A percentile compares a stretch with the other conserved stretches of the same genome.
These are phyloP conservation scores for Sinocyclocheilus rhinocerous DNA, from an alignment of 2,113 vertebrate genomes.

Conservation along the genomic window DNA sequence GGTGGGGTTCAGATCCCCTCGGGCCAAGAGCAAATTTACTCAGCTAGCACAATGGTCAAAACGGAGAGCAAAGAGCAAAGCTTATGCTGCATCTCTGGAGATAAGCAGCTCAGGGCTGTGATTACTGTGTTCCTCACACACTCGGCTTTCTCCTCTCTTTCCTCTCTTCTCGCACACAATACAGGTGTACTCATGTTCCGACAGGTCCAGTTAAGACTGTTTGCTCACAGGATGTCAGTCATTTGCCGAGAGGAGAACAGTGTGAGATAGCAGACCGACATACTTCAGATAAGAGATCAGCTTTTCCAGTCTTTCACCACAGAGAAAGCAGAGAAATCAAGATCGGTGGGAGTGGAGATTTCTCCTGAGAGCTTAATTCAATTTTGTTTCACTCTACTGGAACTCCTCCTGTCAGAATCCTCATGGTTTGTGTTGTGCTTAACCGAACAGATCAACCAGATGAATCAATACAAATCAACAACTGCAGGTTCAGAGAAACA, in stretches of 20 bases:
- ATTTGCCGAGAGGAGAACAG: constrained; percentile 63
- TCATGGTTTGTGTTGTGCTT: constrained; percentile 18
- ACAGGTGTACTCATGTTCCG: constrained; percentile 70
- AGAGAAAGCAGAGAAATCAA: background rate
- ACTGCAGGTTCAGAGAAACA: background rate
- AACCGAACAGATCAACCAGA: constrained; percentile 11
- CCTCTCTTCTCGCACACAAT: constrained; percentile 67
- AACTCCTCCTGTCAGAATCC: too few species aligned
- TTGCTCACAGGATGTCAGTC: constrained; percentile 72
- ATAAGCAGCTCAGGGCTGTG: constrained; percentile 74
- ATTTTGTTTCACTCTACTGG: constrained; percentile 5
- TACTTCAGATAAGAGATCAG: constrained; percentile 53
- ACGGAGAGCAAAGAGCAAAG: constrained; percentile 63
- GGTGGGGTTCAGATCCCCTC: constrained; percentile 59
- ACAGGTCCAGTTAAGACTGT: constrained; percentile 66
- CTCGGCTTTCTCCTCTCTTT: constrained; percentile 63
- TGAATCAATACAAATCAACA: constrained; percentile 27
- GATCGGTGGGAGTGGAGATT: background rate
- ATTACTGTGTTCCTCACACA: constrained; percentile 65
- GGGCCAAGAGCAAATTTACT: constrained; percentile 74
- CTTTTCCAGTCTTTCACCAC: background rate
- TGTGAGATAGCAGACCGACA: constrained; percentile 59
- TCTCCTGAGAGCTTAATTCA: constrained; percentile 3
- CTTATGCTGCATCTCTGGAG: constrained; percentile 68
- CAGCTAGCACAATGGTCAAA: constrained; percentile 69